Evolutionary conservation across 2,888 invertebrate genomes (phyloP), one percentile per base, ranked within the genome.

Genomic region (Gastracanthus pulcherrimus): DNA sequence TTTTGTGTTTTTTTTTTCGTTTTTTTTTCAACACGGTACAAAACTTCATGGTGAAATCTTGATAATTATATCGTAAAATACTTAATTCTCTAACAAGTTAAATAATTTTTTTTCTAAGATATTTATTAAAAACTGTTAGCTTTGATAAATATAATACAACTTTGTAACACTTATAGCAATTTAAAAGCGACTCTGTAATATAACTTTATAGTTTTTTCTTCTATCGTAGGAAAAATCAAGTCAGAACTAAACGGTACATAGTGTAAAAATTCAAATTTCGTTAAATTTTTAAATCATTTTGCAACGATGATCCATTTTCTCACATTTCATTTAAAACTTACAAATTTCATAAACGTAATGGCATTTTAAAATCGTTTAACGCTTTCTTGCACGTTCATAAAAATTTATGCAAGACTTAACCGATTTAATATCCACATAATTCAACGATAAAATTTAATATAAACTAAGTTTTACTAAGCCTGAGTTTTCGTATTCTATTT

Each of bases 51-150:
- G 48, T 67, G 75, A 74, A 76, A 79, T 80, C 64, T 70, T 76
- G 72, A 76, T 70, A 81, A 79, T 83, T 36, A 79, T 74, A 64
- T 76, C 41, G 69, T 70, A 64, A 78, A 77, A 75, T 75, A 77
- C 66, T 80, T 77, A 74, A 80, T 71, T 70, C 13, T 77, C 76
- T 80, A 82, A 78, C 80, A 76, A 74, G 62, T 77, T 80, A 76
- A 75, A 80, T 77, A 74, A 82, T 79, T 69, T 76, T 64, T 71
- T 78, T 74, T 83, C 77, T 71, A 75, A 75, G 80, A 74, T 82
- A 82, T 82, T 82, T 82, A 82, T 82, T 82, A 82, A 80, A 80
- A 82, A 82, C 76, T 76, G 76, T 76, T 80, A 82, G 76, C 74
- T 77, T 82, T 45, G 76, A 71, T 80, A 79, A 74, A 82, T 80